Evolutionary conservation across 2,888 invertebrate genomes (phyloP).

Genomic region (Nycteola revayana): DNA sequence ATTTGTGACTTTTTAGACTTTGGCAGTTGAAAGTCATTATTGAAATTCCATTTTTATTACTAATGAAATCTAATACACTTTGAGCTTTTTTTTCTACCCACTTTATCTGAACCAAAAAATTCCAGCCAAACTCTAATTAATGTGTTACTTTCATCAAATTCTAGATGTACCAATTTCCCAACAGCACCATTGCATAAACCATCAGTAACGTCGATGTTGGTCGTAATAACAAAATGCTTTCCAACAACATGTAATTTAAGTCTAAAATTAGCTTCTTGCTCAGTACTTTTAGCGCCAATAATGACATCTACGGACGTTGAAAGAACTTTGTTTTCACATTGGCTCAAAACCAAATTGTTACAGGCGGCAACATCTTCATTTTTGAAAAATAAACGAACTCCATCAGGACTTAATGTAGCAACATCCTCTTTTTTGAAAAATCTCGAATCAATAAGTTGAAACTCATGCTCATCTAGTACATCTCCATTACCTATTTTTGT

Average conservation of each 20-base stretch:
- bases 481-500: conserved; percentile 25
- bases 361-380: conserved; percentile 18
- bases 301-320: conserved; percentile 14
- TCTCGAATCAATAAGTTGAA: conserved; percentile 16
- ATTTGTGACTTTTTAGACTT: conserved; percentile 20
- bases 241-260: conserved; percentile 22
- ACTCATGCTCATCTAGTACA: conserved; percentile 12
- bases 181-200: conserved; percentile 29
- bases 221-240: conserved; percentile 25
- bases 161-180: conserved; percentile 25
- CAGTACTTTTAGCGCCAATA: conserved; percentile 13
- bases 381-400: conserved; percentile 18
- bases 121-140: conserved; percentile 22
- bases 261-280: conserved; percentile 16
- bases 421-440: conserved; percentile 14
- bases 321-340: conserved; percentile 13
- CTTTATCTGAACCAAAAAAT: conserved; percentile 15
- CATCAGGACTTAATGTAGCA: conserved; percentile 18
- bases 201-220: conserved; percentile 29
- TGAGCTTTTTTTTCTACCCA: conserved; percentile 17
- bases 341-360: conserved; percentile 13
- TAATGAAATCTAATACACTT: conserved; percentile 21
- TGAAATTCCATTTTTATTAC: conserved; percentile 21
- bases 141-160: conserved; percentile 19
- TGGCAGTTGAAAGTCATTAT: conserved; percentile 20